Conservation (phyloP, 1,140 invertebrate genomes). For the Globodera rostochiensis region DNA sequence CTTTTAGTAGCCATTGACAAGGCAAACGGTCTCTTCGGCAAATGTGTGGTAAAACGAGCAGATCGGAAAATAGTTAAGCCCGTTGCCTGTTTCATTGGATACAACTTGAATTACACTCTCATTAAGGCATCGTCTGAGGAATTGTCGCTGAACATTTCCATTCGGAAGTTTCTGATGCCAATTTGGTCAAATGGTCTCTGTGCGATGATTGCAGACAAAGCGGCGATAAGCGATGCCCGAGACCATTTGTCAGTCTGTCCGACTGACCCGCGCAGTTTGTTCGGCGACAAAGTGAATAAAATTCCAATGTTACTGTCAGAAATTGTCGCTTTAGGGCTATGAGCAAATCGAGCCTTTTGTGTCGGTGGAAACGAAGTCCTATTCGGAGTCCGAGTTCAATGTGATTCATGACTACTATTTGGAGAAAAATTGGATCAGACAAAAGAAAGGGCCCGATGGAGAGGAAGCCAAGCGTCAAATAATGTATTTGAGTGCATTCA, state of each 20-base stretch:
- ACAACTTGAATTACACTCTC: slow-evolving; percentile 12
- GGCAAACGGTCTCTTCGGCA: slow-evolving; percentile 61
- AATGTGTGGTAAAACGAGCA: slow-evolving; percentile 52
- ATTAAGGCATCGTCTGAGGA: slow-evolving; percentile 54
- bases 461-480: slow-evolving; percentile 55
- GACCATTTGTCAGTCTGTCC: slow-evolving; percentile 41
- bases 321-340: slow-evolving; percentile 45
- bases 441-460: slow-evolving; percentile 48
- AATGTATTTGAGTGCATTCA: slow-evolving; percentile 60
- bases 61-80: slow-evolving; percentile 44
- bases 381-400: slow-evolving; percentile 50
- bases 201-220: slow-evolving; percentile 61
- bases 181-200: slow-evolving; percentile 60
- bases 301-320: slow-evolving; percentile 9
- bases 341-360: slow-evolving; percentile 61
- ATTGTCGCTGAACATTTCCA: slow-evolving; percentile 49
- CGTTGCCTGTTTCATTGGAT: background rate
- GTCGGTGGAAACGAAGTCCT: slow-evolving; percentile 59
- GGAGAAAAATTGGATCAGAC: slow-evolving; percentile 58
- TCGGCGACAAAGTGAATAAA: slow-evolving; percentile 56
- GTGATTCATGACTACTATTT: slow-evolving; percentile 58
- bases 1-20: slow-evolving; percentile 59
- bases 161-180: slow-evolving; percentile 37
- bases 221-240: slow-evolving; percentile 50
- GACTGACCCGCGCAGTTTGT: slow-evolving; percentile 55